phyloP scores from a whole-genome alignment of 2,797 vertebrate genomes.

The Streptopelia turtur region DNA sequence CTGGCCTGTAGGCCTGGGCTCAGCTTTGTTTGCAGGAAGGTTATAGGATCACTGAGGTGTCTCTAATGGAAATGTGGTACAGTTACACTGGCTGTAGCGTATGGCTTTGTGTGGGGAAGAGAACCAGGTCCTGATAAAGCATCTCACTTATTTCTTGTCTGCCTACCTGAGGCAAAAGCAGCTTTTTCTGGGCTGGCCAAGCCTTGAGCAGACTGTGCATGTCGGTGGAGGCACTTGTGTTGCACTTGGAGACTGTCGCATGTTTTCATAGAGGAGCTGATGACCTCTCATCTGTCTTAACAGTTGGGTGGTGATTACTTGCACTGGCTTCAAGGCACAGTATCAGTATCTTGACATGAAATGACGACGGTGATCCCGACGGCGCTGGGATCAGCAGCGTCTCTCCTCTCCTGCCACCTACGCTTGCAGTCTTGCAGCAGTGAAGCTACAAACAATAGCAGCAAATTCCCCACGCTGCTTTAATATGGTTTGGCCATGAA shows the following conservation, averaged over 20 bases:
- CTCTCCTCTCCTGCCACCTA: background rate
- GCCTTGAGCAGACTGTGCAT: background rate
- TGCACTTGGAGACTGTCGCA: background rate
- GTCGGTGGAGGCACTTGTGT: accelerated
- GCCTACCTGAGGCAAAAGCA: background rate
- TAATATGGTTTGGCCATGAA: constrained; percentile 20
- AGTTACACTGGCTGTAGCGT: background rate
- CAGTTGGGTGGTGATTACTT: background rate
- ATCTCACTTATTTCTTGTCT: background rate
- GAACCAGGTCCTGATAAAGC: background rate
- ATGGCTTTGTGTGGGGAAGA: background rate
- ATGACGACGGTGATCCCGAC: background rate
- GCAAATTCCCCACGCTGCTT: background rate
- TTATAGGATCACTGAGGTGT: background rate
- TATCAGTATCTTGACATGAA: background rate
- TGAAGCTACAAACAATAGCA: background rate
- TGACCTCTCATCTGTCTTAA: background rate
- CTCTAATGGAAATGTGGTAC: background rate
- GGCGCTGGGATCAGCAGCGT: background rate
- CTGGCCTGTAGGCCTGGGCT: background rate
- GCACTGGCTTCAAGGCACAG: background rate
- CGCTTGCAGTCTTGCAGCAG: background rate
- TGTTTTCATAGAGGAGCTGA: background rate
- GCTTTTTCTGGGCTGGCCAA: background rate
- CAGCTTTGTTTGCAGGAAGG: background rate